A percentile compares a stretch with the other conserved stretches of the same genome.
These are phyloP conservation scores for Meloidogyne chitwoodi DNA, from an alignment of 1,140 invertebrate species.

Conservation along the genomic window DNA sequence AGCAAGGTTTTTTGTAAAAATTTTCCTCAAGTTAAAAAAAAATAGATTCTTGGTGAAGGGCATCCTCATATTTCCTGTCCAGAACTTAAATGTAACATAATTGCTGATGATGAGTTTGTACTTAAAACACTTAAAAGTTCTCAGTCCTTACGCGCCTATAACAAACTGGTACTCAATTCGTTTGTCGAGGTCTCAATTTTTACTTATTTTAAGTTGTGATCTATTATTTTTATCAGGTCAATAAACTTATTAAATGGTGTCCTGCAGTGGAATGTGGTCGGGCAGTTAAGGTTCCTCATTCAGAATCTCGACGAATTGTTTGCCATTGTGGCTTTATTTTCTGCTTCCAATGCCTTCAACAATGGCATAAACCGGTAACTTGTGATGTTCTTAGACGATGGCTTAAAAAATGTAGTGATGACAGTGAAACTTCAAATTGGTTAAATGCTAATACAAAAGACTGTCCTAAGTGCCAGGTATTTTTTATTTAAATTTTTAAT, in stretches of 20 bases:
- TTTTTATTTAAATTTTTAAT: neutral
- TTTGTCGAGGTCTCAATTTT: constrained; percentile 80
- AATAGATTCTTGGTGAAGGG: constrained; percentile 34
- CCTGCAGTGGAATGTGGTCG: constrained; percentile 93
- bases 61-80: constrained; percentile 35
- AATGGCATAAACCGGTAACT: constrained; percentile 97
- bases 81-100: constrained; percentile 32
- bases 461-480: constrained; percentile 50
- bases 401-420: constrained; percentile 99
- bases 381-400: constrained; percentile 87
- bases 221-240: constrained; percentile 70
- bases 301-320: constrained; percentile 84
- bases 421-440: constrained; percentile 98
- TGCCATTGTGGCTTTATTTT: constrained; percentile 74
- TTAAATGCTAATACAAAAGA: constrained; percentile 94
- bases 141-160: constrained; percentile 67
- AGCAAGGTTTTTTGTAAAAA: constrained; percentile 20
- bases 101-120: constrained; percentile 43
- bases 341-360: constrained; percentile 81
- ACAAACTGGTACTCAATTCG: constrained; percentile 95
- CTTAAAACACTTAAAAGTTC: constrained; percentile 4
- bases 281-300: constrained; percentile 86
- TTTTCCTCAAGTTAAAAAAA: neutral
- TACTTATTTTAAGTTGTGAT: neutral
- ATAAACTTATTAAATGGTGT: constrained; percentile 90